Percentiles rank a stretch among this genome's conserved stretches.
phyloP scores from a whole-genome alignment of 2,113 vertebrate genomes.

The western clawed frog (Xenopus tropicalis) region DNA sequence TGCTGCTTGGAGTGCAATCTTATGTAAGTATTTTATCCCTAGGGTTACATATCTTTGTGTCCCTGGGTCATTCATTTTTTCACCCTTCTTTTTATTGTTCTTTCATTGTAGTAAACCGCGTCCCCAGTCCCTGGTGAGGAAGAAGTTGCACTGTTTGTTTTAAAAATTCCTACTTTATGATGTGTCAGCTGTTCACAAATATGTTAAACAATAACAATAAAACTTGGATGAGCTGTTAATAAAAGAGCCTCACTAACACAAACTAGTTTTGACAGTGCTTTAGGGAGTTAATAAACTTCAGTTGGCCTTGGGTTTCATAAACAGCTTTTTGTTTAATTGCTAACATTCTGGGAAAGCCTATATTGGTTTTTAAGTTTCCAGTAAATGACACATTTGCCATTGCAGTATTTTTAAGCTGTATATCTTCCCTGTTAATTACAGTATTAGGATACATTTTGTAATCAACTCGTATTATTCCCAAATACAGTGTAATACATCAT shows the following conservation, averaged over 20 bases:
- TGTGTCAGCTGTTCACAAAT: background rate
- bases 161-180: background rate
- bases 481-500: constrained; percentile 7
- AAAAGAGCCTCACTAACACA: constrained; percentile 1
- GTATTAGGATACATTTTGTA: constrained; percentile 12
- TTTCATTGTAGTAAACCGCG: background rate
- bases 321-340: constrained; percentile 38
- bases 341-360: constrained; percentile 35
- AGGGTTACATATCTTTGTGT: too few species aligned
- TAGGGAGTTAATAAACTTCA: constrained; percentile 14
- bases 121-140: background rate
- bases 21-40: too few species aligned
- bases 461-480: constrained; percentile 15
- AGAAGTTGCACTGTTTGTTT: constrained; percentile 2
- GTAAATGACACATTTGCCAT: constrained; percentile 33
- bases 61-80: too few species aligned
- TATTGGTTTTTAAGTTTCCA: constrained; percentile 33
- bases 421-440: constrained; percentile 12
- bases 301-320: constrained; percentile 16
- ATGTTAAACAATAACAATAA: background rate
- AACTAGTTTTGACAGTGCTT: constrained; percentile 10
- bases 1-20: too few species aligned
- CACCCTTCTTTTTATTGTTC: background rate
- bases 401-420: constrained; percentile 20
- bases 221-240: background rate